Percentiles rank a stretch among this genome's conserved stretches.
phyloP scores from a whole-genome alignment of 2,797 vertebrate genomes.

The Aldrovandia affinis region DNA sequence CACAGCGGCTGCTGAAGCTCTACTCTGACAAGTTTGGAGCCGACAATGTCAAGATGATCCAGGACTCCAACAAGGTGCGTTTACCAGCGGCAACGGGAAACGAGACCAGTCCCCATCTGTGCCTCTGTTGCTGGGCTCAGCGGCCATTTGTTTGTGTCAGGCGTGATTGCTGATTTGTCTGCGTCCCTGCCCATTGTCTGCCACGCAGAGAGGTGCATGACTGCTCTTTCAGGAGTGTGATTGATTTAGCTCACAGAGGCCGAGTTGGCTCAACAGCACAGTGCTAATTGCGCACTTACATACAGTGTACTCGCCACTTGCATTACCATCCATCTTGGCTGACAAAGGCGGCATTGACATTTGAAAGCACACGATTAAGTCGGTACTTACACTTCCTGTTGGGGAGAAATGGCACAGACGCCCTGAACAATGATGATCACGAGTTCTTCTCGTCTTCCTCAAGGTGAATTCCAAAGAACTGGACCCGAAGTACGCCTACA shows the following conservation, averaged over 20 bases:
- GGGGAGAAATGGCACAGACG: neutral
- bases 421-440: neutral
- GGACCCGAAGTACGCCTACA: constrained; percentile 93
- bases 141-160: neutral
- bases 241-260: neutral
- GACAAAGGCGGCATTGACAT: neutral
- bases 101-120: neutral
- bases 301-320: neutral
- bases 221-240: neutral
- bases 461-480: constrained; percentile 97
- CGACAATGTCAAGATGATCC: constrained; percentile 98
- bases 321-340: neutral
- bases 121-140: neutral
- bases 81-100: neutral
- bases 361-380: neutral
- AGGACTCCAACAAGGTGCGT: constrained; percentile 97
- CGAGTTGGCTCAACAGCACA: neutral
- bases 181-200: no score
- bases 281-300: neutral
- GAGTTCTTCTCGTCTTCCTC: neutral
- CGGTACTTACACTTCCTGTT: neutral
- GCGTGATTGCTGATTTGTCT: no score
- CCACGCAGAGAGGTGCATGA: no score
- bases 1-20: constrained; percentile 93
- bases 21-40: constrained; percentile 98